A percentile compares a stretch with the other conserved stretches of the same genome.
These are phyloP conservation scores for Cyanoliseus patagonus DNA, from an alignment of 2,113 vertebrate species.

Conservation along the genomic window DNA sequence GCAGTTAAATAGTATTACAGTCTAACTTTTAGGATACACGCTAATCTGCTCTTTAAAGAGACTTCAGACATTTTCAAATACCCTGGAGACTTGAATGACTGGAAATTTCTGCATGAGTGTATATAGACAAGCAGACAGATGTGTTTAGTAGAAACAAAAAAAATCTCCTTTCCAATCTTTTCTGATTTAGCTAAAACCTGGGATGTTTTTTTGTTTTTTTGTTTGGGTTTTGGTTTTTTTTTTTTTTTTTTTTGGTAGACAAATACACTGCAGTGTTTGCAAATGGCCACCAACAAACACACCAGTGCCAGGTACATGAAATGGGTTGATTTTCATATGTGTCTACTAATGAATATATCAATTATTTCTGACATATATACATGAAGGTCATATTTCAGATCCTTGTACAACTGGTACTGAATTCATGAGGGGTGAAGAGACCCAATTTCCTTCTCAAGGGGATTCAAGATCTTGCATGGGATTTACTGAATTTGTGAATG, in stretches of 20 bases:
- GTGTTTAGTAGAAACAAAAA: constrained; percentile 59
- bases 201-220: neutral
- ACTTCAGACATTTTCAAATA: constrained; percentile 78
- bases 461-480: neutral
- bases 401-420: neutral
- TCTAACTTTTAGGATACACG: constrained; percentile 83
- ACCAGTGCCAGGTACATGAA: neutral
- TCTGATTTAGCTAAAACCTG: constrained; percentile 36
- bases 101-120: constrained; percentile 51
- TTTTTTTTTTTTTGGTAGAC: neutral
- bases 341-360: neutral
- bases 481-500: neutral
- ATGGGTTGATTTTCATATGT: neutral
- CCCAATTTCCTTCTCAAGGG: neutral
- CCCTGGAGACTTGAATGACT: constrained; percentile 68
- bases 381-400: neutral
- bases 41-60: constrained; percentile 82
- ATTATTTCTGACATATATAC: neutral
- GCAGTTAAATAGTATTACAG: constrained; percentile 80
- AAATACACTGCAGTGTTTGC: neutral
- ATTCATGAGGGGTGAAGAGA: neutral
- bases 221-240: too few species aligned
- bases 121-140: constrained; percentile 59
- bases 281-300: constrained; percentile 16
- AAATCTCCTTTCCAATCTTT: neutral